Evolutionary conservation across 2,113 vertebrate genomes (phyloP).

Genomic region (Pycnonotus jocosus): DNA sequence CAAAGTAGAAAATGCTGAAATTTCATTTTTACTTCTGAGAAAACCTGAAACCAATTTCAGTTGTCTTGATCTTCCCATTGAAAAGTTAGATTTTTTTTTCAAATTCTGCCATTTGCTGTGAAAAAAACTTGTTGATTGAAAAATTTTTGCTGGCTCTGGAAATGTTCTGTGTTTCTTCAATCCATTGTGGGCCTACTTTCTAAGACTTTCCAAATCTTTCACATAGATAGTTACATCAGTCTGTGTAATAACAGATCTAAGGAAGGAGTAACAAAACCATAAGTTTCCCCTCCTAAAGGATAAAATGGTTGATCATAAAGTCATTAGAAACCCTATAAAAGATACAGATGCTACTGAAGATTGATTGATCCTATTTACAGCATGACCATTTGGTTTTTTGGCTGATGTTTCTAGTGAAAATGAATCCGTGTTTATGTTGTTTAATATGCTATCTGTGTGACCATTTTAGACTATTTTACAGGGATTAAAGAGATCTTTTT

Average conservation of each 20-base stretch:
- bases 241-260: not conserved
- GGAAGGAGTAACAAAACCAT: not conserved
- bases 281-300: not conserved
- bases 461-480: not conserved
- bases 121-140: not conserved
- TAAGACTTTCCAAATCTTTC: not conserved
- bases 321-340: not conserved
- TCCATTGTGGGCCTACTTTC: not conserved
- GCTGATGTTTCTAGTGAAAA: not conserved
- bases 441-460: not conserved
- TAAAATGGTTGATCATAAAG: not conserved
- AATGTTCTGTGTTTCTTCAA: not conserved
- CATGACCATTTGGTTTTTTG: not conserved
- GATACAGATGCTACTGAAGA: not conserved
- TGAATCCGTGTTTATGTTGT: not conserved
- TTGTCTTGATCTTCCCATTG: not conserved
- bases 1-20: not conserved
- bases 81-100: not conserved
- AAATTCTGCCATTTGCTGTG: not conserved
- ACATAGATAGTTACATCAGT: not conserved
- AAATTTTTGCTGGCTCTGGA: not conserved
- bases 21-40: not conserved
- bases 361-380: not conserved
- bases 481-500: not conserved
- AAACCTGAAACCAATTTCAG: not conserved